Evolutionary conservation across 2,113 vertebrate genomes (phyloP), one percentile per base, ranked within the genome.

Genomic region (Hippopotamus amphibius): DNA sequence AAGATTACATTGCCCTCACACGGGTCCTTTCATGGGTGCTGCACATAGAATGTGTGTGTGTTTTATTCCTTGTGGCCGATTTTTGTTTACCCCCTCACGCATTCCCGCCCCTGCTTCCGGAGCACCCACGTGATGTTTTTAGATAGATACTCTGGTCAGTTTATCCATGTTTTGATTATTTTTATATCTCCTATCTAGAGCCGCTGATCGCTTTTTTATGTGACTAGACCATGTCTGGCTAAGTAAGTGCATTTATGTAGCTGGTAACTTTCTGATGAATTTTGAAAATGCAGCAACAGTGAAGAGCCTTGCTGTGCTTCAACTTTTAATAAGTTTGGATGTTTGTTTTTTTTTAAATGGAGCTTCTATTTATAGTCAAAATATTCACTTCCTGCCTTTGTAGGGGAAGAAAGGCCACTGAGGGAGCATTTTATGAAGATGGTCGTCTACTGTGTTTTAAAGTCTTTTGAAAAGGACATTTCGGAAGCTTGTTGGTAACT

Each of bases 301-400:
- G 21, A 90, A 68, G 93, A 74, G 50, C 19, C 66, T 88, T 33
- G 17, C 48, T 55, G 0, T 53, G 21, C 37, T 91, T 81, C 37
- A 63, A 3, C 77, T 90, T 91, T 79, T n/a, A 50, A 0, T 37
- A 59, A 68, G 15, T 57, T 91, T 83, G 16, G 21, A 0, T 68
- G 0, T 66, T 68, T 63, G 17, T 72, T 30, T 46, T 84, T 41
- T 55, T 50, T 90, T 86, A 4, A 90, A 90, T 41, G 76, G 81
- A 57, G 55, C 53, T 69, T 90, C 37, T 95, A 76, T 93, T 92
- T 89, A 61, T 95, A 74, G 74, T 89, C 83, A 80, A 94, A 88
- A 77, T 59, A 79, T 14, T 82, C 82, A 88, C 88, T 59, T 43
- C 28, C 63, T 92, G 59, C 43, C 57, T 93, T 82, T 72, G 30